Percentiles rank a stretch among this genome's conserved stretches.
phyloP scores from a whole-genome alignment of 2,888 invertebrate species.

The Dinocampus coccinellae region DNA sequence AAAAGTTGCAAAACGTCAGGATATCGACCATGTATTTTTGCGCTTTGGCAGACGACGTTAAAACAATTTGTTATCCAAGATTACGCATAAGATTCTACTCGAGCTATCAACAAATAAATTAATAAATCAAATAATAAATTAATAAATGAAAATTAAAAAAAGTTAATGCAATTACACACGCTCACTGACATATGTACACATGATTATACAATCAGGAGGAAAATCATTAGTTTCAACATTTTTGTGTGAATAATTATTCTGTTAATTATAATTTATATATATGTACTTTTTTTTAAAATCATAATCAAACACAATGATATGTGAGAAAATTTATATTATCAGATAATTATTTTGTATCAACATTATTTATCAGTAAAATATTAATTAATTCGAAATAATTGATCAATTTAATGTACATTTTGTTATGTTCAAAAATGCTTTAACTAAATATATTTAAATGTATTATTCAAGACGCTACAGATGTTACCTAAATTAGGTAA shows the following conservation, averaged over 20 bases:
- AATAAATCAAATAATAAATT: conserved; percentile 23
- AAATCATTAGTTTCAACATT: background rate
- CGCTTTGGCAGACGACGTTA: conserved; percentile 88
- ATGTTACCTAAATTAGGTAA: conserved; percentile 38
- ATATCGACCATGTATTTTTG: conserved; percentile 91
- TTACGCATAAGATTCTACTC: conserved; percentile 33
- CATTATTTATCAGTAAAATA: background rate
- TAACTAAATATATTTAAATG: background rate
- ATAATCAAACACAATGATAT: no score
- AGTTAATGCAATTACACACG: conserved; percentile 13
- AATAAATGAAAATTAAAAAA: conserved; percentile 27
- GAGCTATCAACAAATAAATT: conserved; percentile 29
- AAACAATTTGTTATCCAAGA: conserved; percentile 39
- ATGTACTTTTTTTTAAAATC: no score
- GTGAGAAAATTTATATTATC: background rate
- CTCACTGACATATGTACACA: background rate
- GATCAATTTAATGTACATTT: background rate
- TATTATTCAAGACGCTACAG: conserved; percentile 32
- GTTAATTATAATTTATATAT: background rate
- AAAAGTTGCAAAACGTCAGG: conserved; percentile 85
- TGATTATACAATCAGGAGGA: background rate
- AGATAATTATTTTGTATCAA: background rate
- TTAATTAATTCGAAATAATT: background rate
- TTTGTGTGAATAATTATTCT: background rate
- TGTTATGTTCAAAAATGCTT: background rate